A percentile compares a stretch with the other conserved stretches of the same genome.
Conservation (phyloP, 2,888 invertebrate species). For the Trachelus stipa region DNA sequence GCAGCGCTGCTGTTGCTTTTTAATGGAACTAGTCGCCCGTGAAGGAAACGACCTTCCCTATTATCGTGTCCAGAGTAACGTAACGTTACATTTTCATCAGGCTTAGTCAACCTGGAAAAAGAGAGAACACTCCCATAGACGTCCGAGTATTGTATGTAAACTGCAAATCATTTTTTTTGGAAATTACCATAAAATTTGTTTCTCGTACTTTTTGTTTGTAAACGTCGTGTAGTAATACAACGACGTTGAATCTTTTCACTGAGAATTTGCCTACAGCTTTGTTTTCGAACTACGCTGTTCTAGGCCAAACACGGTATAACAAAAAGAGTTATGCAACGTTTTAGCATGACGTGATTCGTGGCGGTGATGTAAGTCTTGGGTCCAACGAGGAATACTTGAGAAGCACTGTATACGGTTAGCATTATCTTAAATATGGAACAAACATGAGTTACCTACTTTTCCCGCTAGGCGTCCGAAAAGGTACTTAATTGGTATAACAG, state of each 20-base stretch:
- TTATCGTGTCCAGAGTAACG: not conserved
- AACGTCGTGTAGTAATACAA: not conserved
- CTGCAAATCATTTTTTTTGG: not conserved
- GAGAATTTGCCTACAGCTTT: not conserved
- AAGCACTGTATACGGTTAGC: not conserved
- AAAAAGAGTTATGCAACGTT: constrained; percentile 44
- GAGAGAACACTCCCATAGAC: not conserved
- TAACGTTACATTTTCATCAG: not conserved
- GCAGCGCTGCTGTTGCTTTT: not conserved
- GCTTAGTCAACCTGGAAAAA: not conserved
- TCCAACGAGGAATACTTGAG: not conserved
- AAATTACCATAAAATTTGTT: not conserved
- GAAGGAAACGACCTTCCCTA: constrained; percentile 27
- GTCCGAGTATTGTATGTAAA: not conserved
- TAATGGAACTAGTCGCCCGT: constrained; percentile 7
- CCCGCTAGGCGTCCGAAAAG: not conserved
- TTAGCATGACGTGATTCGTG: constrained; percentile 5
- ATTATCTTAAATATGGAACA: not conserved
- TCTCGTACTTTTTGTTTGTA: not conserved
- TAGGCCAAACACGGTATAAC: constrained; percentile 13
- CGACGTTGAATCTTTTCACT: not conserved
- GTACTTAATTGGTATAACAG: not conserved
- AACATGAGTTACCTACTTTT: not conserved
- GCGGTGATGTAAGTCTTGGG: not conserved
- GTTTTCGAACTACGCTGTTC: not conserved